A percentile compares a stretch with the other conserved stretches of the same genome.
Conservation (phyloP, 1,140 invertebrate genomes). For the Phortica variegata region DNA sequence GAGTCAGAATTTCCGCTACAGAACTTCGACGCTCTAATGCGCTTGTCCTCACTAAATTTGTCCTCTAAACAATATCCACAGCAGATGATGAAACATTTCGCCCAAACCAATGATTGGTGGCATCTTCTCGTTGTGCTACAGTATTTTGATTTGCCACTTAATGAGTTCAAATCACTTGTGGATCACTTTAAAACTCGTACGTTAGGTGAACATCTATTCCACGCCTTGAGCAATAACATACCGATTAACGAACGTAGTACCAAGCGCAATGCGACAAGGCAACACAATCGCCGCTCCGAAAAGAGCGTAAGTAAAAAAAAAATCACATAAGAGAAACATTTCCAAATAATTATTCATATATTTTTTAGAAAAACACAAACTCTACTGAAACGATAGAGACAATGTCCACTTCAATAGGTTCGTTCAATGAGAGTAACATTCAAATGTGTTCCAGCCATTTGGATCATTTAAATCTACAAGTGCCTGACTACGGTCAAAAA, state of each 20-base stretch:
- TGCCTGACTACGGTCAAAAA: conserved; percentile 18
- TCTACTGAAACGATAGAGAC: conserved; percentile 39
- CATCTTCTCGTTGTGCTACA: conserved; percentile 61
- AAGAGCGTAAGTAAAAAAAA: too few relatives aligned
- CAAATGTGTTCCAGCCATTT: too few relatives aligned
- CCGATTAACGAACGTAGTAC: conserved; percentile 23
- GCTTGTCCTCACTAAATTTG: conserved; percentile 24
- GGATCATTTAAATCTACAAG: conserved; percentile 9
- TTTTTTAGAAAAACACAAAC: conserved; percentile 19
- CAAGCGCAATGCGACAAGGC: conserved; percentile 23
- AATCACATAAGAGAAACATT: too few relatives aligned
- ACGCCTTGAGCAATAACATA: conserved; percentile 35
- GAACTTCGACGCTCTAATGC: conserved; percentile 39
- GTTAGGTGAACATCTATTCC: conserved; percentile 57
- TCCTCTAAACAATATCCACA: conserved; percentile 44
- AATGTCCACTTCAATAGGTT: conserved; percentile 38
- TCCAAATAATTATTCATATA: background rate
- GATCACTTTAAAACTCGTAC: conserved; percentile 51
- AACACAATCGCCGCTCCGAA: conserved; percentile 25
- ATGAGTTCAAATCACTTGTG: conserved; percentile 57
- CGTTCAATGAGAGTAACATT: conserved; percentile 29
- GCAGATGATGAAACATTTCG: conserved; percentile 59
- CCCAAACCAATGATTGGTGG: conserved; percentile 61
- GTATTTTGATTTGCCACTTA: conserved; percentile 61
- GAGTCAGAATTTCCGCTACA: conserved; percentile 31